phyloP scores from a whole-genome alignment of 2,888 invertebrate genomes.

The Pharmacophagus antenor region DNA sequence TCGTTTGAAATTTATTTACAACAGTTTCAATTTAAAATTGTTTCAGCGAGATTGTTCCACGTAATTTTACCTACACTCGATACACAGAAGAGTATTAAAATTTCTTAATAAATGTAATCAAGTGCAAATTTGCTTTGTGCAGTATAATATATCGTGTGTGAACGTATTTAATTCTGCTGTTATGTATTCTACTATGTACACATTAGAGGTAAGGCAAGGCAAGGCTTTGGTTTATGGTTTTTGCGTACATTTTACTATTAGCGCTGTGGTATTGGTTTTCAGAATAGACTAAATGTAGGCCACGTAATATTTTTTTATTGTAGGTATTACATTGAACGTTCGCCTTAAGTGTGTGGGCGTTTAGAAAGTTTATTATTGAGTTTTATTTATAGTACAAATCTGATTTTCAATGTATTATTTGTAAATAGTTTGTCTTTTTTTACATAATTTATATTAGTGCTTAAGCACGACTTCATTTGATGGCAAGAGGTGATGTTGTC shows the following conservation, averaged over 20 bases:
- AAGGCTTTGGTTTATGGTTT: neutral
- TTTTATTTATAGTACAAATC: neutral
- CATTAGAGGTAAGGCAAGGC: neutral
- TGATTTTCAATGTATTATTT: neutral
- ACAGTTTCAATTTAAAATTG: too few relatives aligned
- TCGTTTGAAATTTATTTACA: too few relatives aligned
- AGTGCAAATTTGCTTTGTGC: neutral
- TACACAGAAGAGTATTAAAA: neutral
- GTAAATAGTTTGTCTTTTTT: too few relatives aligned
- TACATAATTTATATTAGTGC: too few relatives aligned
- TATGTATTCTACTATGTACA: neutral
- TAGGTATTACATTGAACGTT: neutral
- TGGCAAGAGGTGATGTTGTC: too few relatives aligned
- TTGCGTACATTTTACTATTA: constrained; percentile 2
- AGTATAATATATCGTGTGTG: neutral
- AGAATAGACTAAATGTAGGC: constrained; percentile 7
- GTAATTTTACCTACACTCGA: too few relatives aligned
- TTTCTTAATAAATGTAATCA: neutral
- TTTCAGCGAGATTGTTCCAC: too few relatives aligned
- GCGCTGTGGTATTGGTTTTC: neutral
- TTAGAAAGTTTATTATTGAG: neutral
- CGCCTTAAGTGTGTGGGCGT: constrained; percentile 12
- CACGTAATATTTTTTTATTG: constrained; percentile 10
- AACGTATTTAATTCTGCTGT: neutral
- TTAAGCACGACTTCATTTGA: too few relatives aligned